These are phyloP conservation scores for Blastobasis lacticolella DNA, from an alignment of 2,888 invertebrate genomes.

Conservation along the genomic window DNA sequence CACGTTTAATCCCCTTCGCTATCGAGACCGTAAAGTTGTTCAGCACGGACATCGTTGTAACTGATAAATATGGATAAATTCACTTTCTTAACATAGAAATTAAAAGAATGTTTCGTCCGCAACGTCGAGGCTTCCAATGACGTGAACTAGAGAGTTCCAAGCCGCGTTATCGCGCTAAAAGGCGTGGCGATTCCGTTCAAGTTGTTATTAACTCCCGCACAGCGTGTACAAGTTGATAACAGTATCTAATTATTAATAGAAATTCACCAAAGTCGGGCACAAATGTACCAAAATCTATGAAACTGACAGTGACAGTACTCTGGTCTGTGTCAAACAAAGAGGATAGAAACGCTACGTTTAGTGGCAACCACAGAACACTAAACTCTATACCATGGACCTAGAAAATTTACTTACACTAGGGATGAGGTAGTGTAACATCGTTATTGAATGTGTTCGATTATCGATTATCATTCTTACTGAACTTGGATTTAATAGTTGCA, in stretches of 20 bases:
- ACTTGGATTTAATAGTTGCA: too few relatives aligned
- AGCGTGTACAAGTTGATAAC: background rate
- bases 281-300: too few relatives aligned
- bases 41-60: conserved; percentile 47
- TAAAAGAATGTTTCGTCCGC: background rate
- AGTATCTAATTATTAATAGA: background rate
- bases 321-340: too few relatives aligned
- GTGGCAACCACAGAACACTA: too few relatives aligned
- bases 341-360: too few relatives aligned
- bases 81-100: too few relatives aligned
- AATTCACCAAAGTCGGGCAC: background rate
- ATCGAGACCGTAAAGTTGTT: conserved; percentile 61
- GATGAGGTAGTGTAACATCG: too few relatives aligned
- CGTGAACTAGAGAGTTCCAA: background rate
- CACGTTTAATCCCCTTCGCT: conserved; percentile 52
- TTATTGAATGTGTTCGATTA: too few relatives aligned
- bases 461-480: too few relatives aligned
- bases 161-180: conserved; percentile 23
- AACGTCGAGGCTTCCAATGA: conserved; percentile 1
- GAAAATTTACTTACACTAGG: too few relatives aligned
- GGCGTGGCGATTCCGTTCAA: conserved; percentile 41
- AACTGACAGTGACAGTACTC: too few relatives aligned
- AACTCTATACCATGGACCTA: too few relatives aligned
- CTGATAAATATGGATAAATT: background rate
- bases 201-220: conserved; percentile 14